phyloP scores from a whole-genome alignment of 1,140 invertebrate species.

The Diabrotica undecimpunctata region DNA sequence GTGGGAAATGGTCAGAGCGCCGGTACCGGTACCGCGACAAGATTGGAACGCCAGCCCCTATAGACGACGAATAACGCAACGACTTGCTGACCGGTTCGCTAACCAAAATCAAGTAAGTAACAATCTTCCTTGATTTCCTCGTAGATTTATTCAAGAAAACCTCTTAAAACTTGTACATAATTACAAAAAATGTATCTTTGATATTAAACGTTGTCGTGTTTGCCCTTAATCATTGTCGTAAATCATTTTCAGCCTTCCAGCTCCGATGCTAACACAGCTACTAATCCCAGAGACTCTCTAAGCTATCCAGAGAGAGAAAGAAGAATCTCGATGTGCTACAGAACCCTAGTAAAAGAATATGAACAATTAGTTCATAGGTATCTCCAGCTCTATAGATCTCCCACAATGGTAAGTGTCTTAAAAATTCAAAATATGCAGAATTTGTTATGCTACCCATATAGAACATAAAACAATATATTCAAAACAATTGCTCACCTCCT shows the following conservation, averaged over 20 bases:
- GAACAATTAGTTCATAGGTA: slow-evolving; percentile 52
- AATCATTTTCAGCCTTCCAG: background rate
- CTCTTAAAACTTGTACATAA: no score
- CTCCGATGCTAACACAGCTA: background rate
- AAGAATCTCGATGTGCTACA: slow-evolving; percentile 47
- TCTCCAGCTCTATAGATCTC: slow-evolving; percentile 49
- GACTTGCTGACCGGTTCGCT: slow-evolving; percentile 22
- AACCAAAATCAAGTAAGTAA: slow-evolving; percentile 22
- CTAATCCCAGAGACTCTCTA: slow-evolving; percentile 24
- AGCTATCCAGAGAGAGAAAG: slow-evolving; percentile 45
- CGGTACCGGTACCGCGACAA: slow-evolving; percentile 40
- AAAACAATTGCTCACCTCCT: no score
- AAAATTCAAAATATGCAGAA: no score
- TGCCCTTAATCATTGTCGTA: no score
- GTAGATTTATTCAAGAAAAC: no score
- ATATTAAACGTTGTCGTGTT: no score
- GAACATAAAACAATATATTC: no score
- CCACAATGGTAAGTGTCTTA: slow-evolving; percentile 45
- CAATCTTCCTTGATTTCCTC: no score
- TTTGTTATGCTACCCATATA: no score
- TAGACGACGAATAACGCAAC: slow-evolving; percentile 38
- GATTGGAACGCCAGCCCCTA: slow-evolving; percentile 37
- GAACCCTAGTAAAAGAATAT: slow-evolving; percentile 52
- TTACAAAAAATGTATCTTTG: no score
- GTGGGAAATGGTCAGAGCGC: slow-evolving; percentile 53